Evolutionary conservation across 2,888 invertebrate species (phyloP).

Genomic region (Adelognathus sp.): DNA sequence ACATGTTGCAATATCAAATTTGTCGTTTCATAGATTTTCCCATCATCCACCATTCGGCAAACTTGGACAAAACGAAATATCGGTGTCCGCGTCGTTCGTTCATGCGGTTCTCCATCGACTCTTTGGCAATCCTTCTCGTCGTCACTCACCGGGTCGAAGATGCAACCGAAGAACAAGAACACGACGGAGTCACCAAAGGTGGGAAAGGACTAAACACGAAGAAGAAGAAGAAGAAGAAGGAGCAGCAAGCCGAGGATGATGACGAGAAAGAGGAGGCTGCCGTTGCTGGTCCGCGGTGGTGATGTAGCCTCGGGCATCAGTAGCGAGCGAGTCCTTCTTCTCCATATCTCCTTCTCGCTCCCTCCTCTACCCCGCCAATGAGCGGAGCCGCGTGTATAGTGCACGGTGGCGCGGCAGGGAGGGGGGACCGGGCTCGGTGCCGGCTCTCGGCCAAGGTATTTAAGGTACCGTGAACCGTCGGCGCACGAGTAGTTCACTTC

Average conservation of each 20-base stretch:
- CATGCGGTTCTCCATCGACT: not conserved
- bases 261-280: constrained; percentile 16
- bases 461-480: constrained; percentile 84
- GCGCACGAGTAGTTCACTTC: constrained; percentile 85
- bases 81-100: no score
- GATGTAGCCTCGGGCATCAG: constrained; percentile 56
- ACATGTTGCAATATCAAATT: no score
- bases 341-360: constrained; percentile 41
- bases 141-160: not conserved
- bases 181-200: not conserved
- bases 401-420: constrained; percentile 36
- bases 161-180: not conserved
- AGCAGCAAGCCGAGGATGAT: constrained; percentile 19
- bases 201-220: not conserved
- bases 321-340: constrained; percentile 44
- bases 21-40: no score
- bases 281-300: constrained; percentile 45
- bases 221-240: constrained; percentile 4
- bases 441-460: constrained; percentile 84
- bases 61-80: no score
- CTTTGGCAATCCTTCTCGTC: not conserved
- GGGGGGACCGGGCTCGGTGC: constrained; percentile 59
- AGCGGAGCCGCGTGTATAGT: constrained; percentile 53
- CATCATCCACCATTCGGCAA: no score
- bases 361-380: constrained; percentile 58